Evolutionary conservation across 1,140 invertebrate species (phyloP).

Genomic region (Bombus superbus): DNA sequence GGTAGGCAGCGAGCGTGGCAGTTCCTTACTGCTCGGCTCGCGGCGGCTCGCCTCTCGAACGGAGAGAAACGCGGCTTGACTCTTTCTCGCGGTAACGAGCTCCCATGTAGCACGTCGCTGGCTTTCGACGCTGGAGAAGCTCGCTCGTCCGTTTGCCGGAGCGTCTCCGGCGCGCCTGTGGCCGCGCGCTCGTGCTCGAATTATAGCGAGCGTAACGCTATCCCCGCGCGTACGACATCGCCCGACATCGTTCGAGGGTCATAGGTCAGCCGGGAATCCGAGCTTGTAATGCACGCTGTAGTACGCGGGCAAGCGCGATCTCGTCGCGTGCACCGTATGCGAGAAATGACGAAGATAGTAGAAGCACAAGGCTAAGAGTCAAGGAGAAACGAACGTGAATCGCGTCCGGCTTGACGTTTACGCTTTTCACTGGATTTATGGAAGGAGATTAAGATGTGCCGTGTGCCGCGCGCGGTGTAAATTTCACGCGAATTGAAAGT

Average conservation of each 20-base stretch:
- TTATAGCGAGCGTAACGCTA: constrained; percentile 58
- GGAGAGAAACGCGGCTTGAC: constrained; percentile 37
- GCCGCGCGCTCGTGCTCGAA: constrained; percentile 46
- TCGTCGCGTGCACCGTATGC: constrained; percentile 52
- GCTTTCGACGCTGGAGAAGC: constrained; percentile 70
- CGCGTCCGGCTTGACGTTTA: constrained; percentile 18
- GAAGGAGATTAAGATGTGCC: constrained; percentile 2
- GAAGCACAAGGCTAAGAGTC: neutral
- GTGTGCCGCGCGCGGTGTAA: neutral
- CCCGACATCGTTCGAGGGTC: constrained; percentile 61
- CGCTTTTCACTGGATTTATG: constrained; percentile 17
- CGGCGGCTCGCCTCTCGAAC: constrained; percentile 36
- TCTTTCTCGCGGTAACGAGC: constrained; percentile 76
- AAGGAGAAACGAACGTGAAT: neutral
- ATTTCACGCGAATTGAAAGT: constrained; percentile 1
- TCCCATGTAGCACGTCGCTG: constrained; percentile 78
- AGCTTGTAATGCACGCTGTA: constrained; percentile 50
- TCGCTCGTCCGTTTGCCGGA: constrained; percentile 61
- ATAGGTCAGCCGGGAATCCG: constrained; percentile 50
- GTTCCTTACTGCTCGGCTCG: constrained; percentile 71
- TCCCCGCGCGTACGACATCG: constrained; percentile 57
- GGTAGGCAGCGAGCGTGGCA: constrained; percentile 65
- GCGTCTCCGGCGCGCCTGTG: constrained; percentile 23
- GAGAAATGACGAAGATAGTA: constrained; percentile 22
- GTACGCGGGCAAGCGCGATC: constrained; percentile 10